A percentile compares a stretch with the other conserved stretches of the same genome.
phyloP scores from a whole-genome alignment of 2,888 invertebrate species.

The Clistopyga incitator region DNA sequence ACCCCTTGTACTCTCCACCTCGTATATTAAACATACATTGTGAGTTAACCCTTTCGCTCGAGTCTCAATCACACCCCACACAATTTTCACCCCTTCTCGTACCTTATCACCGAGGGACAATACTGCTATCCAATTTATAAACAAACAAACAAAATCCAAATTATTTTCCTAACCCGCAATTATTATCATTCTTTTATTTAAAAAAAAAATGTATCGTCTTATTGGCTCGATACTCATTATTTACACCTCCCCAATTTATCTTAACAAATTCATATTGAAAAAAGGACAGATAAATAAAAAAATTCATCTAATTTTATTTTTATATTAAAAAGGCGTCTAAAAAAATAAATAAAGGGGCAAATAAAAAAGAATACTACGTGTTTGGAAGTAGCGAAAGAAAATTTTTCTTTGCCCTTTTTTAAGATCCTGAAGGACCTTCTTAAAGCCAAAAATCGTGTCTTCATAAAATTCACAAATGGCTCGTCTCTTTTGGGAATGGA shows the following conservation, averaged over 20 bases:
- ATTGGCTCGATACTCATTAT: too few species aligned
- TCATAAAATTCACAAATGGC: slow-evolving; percentile 17
- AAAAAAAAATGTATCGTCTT: too few species aligned
- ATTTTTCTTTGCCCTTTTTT: not conserved
- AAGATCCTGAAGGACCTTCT: not conserved
- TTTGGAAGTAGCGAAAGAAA: too few species aligned
- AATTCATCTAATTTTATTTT: too few species aligned
- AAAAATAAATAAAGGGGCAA: too few species aligned
- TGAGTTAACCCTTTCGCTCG: slow-evolving; percentile 77
- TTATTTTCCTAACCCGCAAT: too few species aligned
- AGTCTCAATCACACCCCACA: slow-evolving; percentile 52
- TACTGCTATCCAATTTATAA: slow-evolving; percentile 21
- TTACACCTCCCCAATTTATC: too few species aligned
- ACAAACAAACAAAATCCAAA: not conserved
- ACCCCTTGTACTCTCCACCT: slow-evolving; percentile 75
- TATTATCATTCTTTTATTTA: too few species aligned
- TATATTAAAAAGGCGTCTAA: too few species aligned
- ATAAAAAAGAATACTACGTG: too few species aligned
- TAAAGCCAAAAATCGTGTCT: slow-evolving; percentile 10
- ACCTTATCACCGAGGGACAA: slow-evolving; percentile 43
- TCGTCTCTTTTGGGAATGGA: slow-evolving; percentile 3
- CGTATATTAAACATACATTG: slow-evolving; percentile 84
- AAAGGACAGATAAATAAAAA: too few species aligned
- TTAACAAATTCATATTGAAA: too few species aligned
- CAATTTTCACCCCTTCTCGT: slow-evolving; percentile 28